These are phyloP conservation scores for Physeter macrocephalus DNA, from an alignment of 2,113 vertebrate species.

Conservation along the genomic window DNA sequence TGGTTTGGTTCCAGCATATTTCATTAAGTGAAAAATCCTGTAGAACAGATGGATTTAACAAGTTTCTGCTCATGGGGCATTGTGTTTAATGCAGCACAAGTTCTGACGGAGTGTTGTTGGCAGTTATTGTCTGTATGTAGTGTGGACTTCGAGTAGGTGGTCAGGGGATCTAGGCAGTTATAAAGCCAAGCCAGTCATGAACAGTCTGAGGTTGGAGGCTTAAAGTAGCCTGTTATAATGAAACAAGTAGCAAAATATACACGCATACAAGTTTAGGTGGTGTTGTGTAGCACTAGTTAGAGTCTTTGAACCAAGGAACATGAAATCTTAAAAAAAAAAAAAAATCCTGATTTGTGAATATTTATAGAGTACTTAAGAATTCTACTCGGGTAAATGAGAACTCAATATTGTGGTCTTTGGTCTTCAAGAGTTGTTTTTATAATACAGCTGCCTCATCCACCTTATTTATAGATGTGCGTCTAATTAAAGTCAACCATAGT, in stretches of 20 bases:
- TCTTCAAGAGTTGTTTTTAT: not conserved
- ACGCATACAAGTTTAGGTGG: accelerated
- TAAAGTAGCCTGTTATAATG: not conserved
- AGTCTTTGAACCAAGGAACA: not conserved
- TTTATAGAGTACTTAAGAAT: not conserved
- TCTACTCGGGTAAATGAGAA: not conserved
- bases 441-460: not conserved
- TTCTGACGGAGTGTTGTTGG: not conserved
- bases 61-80: not conserved
- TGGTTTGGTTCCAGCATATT: conserved; percentile 9
- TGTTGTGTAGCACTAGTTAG: not conserved
- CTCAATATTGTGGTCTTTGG: not conserved
- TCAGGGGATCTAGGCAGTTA: not conserved
- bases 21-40: not conserved
- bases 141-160: not conserved
- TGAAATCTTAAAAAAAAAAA: not conserved
- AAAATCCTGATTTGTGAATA: not conserved
- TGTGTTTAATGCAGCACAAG: not conserved
- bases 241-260: not conserved
- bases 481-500: not conserved
- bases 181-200: not conserved
- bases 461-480: not conserved
- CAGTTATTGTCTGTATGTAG: not conserved
- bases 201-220: not conserved
- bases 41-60: not conserved